Percentiles rank a stretch among this genome's conserved stretches.
These are phyloP conservation scores for Mola mola DNA, from an alignment of 2,113 vertebrate species.

Conservation along the genomic window DNA sequence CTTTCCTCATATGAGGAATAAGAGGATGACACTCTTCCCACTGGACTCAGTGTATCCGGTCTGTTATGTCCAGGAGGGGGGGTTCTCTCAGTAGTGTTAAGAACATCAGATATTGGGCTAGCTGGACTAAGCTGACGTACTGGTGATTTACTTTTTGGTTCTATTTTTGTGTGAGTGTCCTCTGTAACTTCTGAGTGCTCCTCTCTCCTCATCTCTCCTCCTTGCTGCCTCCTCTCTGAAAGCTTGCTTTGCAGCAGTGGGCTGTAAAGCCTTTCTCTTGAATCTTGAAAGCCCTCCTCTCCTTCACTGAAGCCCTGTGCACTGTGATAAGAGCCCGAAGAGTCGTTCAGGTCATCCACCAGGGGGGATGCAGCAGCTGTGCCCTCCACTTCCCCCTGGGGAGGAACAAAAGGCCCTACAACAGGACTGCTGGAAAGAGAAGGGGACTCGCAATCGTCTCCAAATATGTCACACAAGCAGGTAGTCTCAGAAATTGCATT, in stretches of 20 bases:
- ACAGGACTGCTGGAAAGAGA: conserved; percentile 75
- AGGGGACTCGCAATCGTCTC: conserved; percentile 77
- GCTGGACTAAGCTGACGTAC: conserved; percentile 10
- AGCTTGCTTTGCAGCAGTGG: conserved; percentile 30
- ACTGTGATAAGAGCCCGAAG: conserved; percentile 89
- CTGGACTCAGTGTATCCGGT: conserved; percentile 22
- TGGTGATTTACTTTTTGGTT: conserved; percentile 38
- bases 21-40: conserved; percentile 45
- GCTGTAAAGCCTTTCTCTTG: conserved; percentile 62
- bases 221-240: conserved; percentile 14
- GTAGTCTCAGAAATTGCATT: conserved; percentile 83
- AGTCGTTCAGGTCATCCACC: conserved; percentile 83
- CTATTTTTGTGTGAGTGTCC: conserved; percentile 32
- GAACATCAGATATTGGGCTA: conserved; percentile 25
- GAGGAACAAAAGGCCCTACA: conserved; percentile 52
- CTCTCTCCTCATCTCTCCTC: conserved; percentile 18
- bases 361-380: conserved; percentile 51
- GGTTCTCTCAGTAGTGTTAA: conserved; percentile 31
- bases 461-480: conserved; percentile 85
- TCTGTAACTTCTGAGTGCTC: conserved; percentile 23
- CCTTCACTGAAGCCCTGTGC: conserved; percentile 86
- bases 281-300: conserved; percentile 82
- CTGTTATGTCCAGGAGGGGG: conserved; percentile 53
- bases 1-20: conserved; percentile 55
- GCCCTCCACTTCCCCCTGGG: conserved; percentile 58